Base-by-base conservation (phyloP, 2,888 invertebrate genomes). In the Drosophila pseudotalamancana region DNA sequence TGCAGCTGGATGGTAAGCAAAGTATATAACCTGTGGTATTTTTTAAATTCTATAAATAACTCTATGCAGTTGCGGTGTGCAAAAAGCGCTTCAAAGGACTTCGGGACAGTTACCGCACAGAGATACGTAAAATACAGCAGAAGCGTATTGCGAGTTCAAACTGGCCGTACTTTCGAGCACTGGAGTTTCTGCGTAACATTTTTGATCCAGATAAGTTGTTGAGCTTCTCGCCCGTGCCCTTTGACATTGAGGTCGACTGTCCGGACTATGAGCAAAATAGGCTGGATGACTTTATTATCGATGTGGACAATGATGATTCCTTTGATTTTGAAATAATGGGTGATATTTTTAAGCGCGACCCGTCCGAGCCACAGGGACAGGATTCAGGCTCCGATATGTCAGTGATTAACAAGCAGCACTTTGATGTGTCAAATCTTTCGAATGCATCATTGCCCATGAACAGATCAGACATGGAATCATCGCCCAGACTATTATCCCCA, bases 241-340 rank as follows among this genome's bases (percentile, higher is more conserved):
- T 40, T 5, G 50, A 70, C n/a, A 4, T 43, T 0, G 56, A 67
- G 0, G 6, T 8, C 2, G 40, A 57, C 9, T 6, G 19, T 6
- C 2, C 19, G 0, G 48, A 55, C 0, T 29, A 48, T n/a, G 59
- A 64, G 0, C 11, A 48, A 1, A 32, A 25, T 3, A 42, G 31
- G 0, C 29, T 82, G 34, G 70, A 76, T 11, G 77, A 71, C 21
- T 76, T 85, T 6, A 21, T 63, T 5, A 71, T 87, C 4, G 85
- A 84, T 32, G 34, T 76, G 9, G 82, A 84, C 9, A 70, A 71
- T 25, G 87, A 85, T 23, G 78, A 85, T 45, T 82, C 79, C 0
- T 68, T 73, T 42, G 88, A 74, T 6, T 84, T 87, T 40, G 83
- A 87, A 9, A 69, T 84, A 6, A 71, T 87, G 40, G 74, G 68